A percentile compares a stretch with the other conserved stretches of the same genome.
These are phyloP conservation scores for Drosophila littoralis DNA, from an alignment of 1,140 invertebrate genomes.

Conservation along the genomic window DNA sequence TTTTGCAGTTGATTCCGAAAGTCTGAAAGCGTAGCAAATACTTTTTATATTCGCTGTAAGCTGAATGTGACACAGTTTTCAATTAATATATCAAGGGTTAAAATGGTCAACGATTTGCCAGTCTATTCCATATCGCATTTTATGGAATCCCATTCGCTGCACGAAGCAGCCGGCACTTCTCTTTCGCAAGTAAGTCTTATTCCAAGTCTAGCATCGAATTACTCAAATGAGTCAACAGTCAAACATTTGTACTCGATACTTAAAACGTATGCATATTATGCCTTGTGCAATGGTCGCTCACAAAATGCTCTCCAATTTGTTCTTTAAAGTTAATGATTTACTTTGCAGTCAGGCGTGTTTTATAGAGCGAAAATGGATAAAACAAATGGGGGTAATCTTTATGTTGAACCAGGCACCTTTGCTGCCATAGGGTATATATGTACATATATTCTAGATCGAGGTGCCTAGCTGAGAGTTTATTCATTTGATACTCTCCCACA, in stretches of 20 bases:
- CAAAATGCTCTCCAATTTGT: too few species aligned
- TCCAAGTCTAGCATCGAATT: slow-evolving; percentile 14
- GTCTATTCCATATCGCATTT: slow-evolving; percentile 79
- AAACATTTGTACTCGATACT: background rate
- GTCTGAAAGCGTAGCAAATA: slow-evolving; percentile 43
- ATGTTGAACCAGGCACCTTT: too few species aligned
- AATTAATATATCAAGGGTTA: slow-evolving; percentile 11
- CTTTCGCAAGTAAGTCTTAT: slow-evolving; percentile 49
- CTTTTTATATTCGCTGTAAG: slow-evolving; percentile 39
- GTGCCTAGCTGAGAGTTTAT: too few species aligned
- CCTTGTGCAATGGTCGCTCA: background rate
- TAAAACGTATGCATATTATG: background rate
- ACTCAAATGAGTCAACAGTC: slow-evolving; percentile 21
- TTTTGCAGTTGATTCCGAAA: slow-evolving; percentile 30
- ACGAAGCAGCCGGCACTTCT: slow-evolving; percentile 23
- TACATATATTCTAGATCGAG: too few species aligned
- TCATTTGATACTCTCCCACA: too few species aligned
- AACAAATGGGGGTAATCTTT: too few species aligned
- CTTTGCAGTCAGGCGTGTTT: too few species aligned
- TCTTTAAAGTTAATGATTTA: too few species aligned
- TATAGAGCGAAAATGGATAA: too few species aligned
- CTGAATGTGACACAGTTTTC: slow-evolving; percentile 2
- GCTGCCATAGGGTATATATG: too few species aligned
- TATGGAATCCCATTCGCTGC: slow-evolving; percentile 51
- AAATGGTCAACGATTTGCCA: slow-evolving; percentile 60